Evolutionary conservation across 1,140 invertebrate genomes (phyloP).

Genomic region (Eulimnadia texana): DNA sequence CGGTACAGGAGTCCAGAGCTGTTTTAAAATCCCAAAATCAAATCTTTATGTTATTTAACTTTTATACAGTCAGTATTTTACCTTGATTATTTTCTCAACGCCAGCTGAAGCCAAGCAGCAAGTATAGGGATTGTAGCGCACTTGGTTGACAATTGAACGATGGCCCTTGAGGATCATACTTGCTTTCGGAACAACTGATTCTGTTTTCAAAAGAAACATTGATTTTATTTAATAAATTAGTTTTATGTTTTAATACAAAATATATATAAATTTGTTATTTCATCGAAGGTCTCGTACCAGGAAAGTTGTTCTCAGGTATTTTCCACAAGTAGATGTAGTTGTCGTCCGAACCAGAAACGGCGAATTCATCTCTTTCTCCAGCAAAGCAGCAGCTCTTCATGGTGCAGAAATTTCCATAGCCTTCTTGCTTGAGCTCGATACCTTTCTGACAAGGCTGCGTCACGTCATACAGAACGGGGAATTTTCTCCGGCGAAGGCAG

Average conservation of each 20-base stretch:
- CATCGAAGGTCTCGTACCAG: too few relatives aligned
- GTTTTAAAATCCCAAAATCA: background rate
- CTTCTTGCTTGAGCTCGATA: constrained; percentile 73
- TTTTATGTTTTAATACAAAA: background rate
- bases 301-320: constrained; percentile 41
- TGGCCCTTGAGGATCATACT: constrained; percentile 77
- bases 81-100: constrained; percentile 90
- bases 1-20: constrained; percentile 64
- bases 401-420: constrained; percentile 90
- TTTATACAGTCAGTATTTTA: constrained; percentile 26
- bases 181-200: constrained; percentile 41
- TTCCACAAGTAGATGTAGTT: constrained; percentile 92
- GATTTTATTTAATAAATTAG: too few relatives aligned
- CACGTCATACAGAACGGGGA: constrained; percentile 59
- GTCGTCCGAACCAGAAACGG: constrained; percentile 84
- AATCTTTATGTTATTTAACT: background rate
- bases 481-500: constrained; percentile 63
- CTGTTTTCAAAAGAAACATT: constrained; percentile 15
- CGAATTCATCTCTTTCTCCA: constrained; percentile 73
- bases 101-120: constrained; percentile 82
- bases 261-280: too few relatives aligned
- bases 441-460: constrained; percentile 20
- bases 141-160: constrained; percentile 91
- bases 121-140: constrained; percentile 70
- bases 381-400: constrained; percentile 94